Percentiles rank a stretch among this genome's conserved stretches.
Conservation (phyloP, 2,888 invertebrate species). For the Conchocele bisecta region DNA sequence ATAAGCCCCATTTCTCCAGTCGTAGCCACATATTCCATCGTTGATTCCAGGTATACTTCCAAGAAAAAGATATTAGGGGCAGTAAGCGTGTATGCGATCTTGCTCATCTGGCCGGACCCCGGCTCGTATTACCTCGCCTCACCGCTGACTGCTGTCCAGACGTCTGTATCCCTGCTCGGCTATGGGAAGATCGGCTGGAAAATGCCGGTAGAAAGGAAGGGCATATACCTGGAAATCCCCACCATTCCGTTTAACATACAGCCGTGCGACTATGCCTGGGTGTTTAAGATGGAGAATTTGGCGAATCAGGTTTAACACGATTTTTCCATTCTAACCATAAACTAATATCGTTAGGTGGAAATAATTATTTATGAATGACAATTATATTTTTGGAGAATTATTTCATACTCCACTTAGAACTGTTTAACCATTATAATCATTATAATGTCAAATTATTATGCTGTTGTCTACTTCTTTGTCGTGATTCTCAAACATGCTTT, state of each 20-base stretch:
- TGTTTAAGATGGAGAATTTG: conserved; percentile 61
- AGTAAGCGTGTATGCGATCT: conserved; percentile 86
- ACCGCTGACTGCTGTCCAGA: conserved; percentile 73
- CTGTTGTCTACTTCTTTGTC: too few species aligned
- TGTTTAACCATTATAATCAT: too few species aligned
- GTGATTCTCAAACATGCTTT: too few species aligned
- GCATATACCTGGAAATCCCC: conserved; percentile 70
- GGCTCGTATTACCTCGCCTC: conserved; percentile 85
- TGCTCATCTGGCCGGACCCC: conserved; percentile 88
- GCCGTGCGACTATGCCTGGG: conserved; percentile 72
- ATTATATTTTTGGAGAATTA: too few species aligned
- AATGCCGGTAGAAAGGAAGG: conserved; percentile 34
- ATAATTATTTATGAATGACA: too few species aligned
- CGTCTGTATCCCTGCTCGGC: conserved; percentile 84
- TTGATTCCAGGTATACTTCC: conserved; percentile 77
- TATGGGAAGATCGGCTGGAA: conserved; percentile 67
- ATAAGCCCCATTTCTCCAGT: too few species aligned
- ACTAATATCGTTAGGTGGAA: too few species aligned
- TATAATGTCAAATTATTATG: too few species aligned
- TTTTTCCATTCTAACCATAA: too few species aligned
- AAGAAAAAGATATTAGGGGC: conserved; percentile 42
- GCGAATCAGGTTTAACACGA: too few species aligned
- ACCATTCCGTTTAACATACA: conserved; percentile 62
- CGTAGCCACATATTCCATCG: too few species aligned
- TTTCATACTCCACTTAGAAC: too few species aligned